A percentile compares a stretch with the other conserved stretches of the same genome.
Conservation (phyloP, 2,797 vertebrate species). For the Decapterus maruadsi region DNA sequence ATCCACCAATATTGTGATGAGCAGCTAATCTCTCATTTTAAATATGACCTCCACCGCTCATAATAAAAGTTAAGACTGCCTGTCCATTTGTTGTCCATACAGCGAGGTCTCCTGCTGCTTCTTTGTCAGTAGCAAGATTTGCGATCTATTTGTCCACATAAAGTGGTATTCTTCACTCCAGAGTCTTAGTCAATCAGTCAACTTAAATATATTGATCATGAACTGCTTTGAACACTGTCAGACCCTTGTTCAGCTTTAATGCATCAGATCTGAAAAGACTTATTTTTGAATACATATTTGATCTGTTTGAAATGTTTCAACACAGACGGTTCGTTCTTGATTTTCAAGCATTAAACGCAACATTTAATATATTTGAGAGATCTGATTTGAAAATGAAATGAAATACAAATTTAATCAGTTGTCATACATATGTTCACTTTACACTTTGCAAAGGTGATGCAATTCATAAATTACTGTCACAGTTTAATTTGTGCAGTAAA, state of each 20-base stretch:
- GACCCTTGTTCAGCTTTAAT: slow-evolving; percentile 1
- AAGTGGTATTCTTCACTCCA: slow-evolving; percentile 52
- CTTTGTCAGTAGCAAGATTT: slow-evolving; percentile 38
- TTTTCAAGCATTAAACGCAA: background rate
- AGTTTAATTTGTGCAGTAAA: background rate
- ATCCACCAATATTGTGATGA: slow-evolving; percentile 97
- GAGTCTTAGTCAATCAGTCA: slow-evolving; percentile 50
- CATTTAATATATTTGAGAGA: background rate
- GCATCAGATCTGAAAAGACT: background rate
- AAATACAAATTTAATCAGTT: slow-evolving; percentile 11
- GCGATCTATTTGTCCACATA: slow-evolving; percentile 40
- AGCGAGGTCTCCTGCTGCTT: slow-evolving; percentile 30
- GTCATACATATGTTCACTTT: background rate
- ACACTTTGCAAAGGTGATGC: background rate
- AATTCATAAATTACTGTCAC: background rate
- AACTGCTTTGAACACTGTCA: slow-evolving; percentile 4
- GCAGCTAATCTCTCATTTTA: slow-evolving; percentile 97
- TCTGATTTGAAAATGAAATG: slow-evolving; percentile 5
- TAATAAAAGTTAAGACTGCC: slow-evolving; percentile 73
- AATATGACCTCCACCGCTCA: slow-evolving; percentile 85
- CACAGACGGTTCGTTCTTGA: background rate
- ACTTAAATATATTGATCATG: slow-evolving; percentile 49
- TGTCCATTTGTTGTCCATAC: slow-evolving; percentile 67
- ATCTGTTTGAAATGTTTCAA: slow-evolving; percentile 3
- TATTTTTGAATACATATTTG: background rate